These are phyloP conservation scores for Philaenus spumarius DNA, from an alignment of 1,140 invertebrate genomes.

Conservation along the genomic window DNA sequence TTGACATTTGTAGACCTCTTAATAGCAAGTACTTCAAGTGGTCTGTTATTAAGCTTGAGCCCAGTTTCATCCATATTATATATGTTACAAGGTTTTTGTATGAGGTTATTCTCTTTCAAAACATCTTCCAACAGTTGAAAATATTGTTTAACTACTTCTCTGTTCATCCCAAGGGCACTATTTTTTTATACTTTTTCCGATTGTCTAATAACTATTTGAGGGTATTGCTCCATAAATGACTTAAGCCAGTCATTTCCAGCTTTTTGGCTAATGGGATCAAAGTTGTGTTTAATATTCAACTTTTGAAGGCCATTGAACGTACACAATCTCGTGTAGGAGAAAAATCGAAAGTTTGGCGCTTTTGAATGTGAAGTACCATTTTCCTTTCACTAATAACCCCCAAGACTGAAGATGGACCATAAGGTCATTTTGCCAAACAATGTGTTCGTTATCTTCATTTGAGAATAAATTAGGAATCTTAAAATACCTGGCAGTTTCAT, in stretches of 20 bases:
- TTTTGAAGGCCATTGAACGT: neutral
- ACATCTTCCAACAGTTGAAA: slow-evolving; percentile 13
- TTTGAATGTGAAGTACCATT: no score
- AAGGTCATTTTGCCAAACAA: no score
- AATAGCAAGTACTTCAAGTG: no score
- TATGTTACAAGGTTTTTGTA: slow-evolving; percentile 30
- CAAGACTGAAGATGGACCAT: no score
- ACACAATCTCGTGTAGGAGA: no score
- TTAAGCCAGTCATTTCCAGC: slow-evolving; percentile 26
- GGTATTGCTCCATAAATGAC: slow-evolving; percentile 19
- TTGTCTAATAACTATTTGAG: slow-evolving; percentile 27
- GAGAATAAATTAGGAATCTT: no score
- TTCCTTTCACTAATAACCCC: no score
- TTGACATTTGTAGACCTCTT: slow-evolving; percentile 23
- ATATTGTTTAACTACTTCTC: slow-evolving; percentile 23
- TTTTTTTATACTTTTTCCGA: slow-evolving; percentile 29
- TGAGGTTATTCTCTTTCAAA: slow-evolving; percentile 25
- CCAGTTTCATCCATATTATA: slow-evolving; percentile 33
- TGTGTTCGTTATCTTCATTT: no score
- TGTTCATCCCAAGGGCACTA: slow-evolving; percentile 28
- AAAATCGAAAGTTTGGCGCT: no score
- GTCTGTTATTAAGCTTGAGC: slow-evolving; percentile 32
- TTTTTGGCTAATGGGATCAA: slow-evolving; percentile 14
- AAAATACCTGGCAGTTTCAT: no score
- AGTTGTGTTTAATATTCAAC: slow-evolving; percentile 7